A percentile compares a stretch with the other conserved stretches of the same genome.
phyloP scores from a whole-genome alignment of 1,140 invertebrate species.

The Pogonomyrmex californicus region DNA sequence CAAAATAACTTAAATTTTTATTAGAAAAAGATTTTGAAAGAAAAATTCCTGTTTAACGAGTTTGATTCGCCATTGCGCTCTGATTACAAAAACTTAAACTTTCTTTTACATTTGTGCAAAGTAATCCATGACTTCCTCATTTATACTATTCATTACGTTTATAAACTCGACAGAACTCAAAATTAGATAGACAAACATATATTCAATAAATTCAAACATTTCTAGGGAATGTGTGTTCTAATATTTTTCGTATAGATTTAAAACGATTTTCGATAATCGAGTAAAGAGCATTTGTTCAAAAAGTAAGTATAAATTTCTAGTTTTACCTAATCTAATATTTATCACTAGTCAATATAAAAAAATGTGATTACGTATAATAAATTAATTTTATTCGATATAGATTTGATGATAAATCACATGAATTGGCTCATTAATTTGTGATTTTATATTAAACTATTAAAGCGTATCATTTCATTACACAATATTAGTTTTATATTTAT shows the following conservation, averaged over 20 bases:
- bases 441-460: conserved; percentile 8
- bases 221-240: neutral
- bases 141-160: neutral
- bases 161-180: neutral
- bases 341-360: neutral
- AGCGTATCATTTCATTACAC: neutral
- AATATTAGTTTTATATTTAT: neutral
- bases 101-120: neutral
- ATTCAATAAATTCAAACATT: neutral
- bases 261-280: neutral
- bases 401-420: neutral
- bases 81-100: neutral
- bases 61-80: neutral
- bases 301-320: neutral
- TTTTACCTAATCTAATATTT: neutral
- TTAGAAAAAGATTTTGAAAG: neutral
- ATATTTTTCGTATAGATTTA: no score
- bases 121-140: neutral
- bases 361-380: neutral
- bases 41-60: neutral
- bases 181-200: neutral
- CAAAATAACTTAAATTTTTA: neutral
- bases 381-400: neutral
- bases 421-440: neutral
- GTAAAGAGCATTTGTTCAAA: neutral